A percentile compares a stretch with the other conserved stretches of the same genome.
These are phyloP conservation scores for Solea solea DNA, from an alignment of 2,113 vertebrate species.

Conservation along the genomic window DNA sequence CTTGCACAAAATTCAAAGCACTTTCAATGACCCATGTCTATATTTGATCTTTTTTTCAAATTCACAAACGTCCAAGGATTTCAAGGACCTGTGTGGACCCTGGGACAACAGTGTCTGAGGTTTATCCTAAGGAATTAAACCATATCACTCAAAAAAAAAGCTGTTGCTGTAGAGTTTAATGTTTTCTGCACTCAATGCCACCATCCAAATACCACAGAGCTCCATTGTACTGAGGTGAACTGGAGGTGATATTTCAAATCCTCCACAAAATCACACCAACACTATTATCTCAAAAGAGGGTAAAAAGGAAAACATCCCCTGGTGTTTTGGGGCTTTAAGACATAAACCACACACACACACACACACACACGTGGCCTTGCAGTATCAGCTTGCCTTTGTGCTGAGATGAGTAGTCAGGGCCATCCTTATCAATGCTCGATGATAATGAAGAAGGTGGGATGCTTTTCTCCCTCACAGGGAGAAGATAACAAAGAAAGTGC, in stretches of 20 bases:
- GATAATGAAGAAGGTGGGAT: slow-evolving; percentile 73
- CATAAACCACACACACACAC: not conserved
- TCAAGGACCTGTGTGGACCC: too few species aligned
- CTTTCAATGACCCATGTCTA: too few species aligned
- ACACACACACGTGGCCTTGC: slow-evolving; percentile 19
- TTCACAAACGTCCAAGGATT: too few species aligned
- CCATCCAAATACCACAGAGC: slow-evolving; percentile 1
- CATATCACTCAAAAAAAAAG: slow-evolving; percentile 5
- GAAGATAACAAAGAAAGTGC: slow-evolving; percentile 72
- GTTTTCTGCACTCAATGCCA: slow-evolving; percentile 7
- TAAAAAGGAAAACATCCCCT: slow-evolving; percentile 31
- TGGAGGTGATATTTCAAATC: slow-evolving; percentile 9
- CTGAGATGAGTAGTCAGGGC: slow-evolving; percentile 51
- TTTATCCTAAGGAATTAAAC: not conserved
- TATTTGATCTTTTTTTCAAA: too few species aligned
- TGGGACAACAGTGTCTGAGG: not conserved
- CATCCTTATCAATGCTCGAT: slow-evolving; percentile 66
- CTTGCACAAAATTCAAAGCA: too few species aligned
- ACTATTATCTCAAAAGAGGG: slow-evolving; percentile 24
- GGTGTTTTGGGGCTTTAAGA: slow-evolving; percentile 34
- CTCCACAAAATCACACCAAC: slow-evolving; percentile 30
- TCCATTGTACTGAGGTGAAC: slow-evolving; percentile 22
- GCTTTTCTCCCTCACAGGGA: slow-evolving; percentile 55
- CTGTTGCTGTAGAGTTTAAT: not conserved
- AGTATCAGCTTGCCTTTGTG: slow-evolving; percentile 70